Evolutionary conservation across 2,113 vertebrate genomes (phyloP), one percentile per base, ranked within the genome.

Genomic region (Heterochromis multidens): DNA sequence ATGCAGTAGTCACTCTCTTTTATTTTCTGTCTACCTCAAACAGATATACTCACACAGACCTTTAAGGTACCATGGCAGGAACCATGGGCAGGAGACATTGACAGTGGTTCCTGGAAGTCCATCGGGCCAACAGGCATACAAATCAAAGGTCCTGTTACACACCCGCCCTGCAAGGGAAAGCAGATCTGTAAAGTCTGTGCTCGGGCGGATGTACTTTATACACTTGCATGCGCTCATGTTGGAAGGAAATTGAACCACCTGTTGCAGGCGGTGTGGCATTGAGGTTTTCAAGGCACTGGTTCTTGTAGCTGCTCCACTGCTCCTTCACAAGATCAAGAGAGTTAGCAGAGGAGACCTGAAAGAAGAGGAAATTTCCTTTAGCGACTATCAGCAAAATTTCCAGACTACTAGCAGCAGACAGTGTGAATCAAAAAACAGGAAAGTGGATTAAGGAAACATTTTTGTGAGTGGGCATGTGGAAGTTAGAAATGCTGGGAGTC

Each of bases 51-150:
- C 59, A 82, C 35, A 86, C 88, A 27, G 88, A 98, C 98, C 98
- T 90, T 97, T 94, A 21, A 49, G 92, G 89, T 96, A 93, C 97
- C 97, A 98, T 61, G 98, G 98, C 31, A 99, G 95, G 82, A 98
- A 99, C 97, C 97, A 97, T n/a, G 98, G 98, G 85, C 98, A 99
- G 88, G 97, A 98, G 54, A 99, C 97, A 23, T 98, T 98, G 89
- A 98, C 96, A 0, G 94, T 96, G 25, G 97, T 96, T 82, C 97
- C 97, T 2, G 97, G 97, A 5, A 93, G 83, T 60, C 97, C 97
- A 16, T 99, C 98, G 1, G 98, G 97, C 98, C 98, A 99, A 91
- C 98, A 99, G 77, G 96, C 97, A 3, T 98, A 99, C 31, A 96
- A 95, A 17, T 99, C 98, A 79, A 99, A 99, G 0, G 97, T 98